Conservation (phyloP, 2,797 vertebrate species). For the Podarcis siculus region DNA sequence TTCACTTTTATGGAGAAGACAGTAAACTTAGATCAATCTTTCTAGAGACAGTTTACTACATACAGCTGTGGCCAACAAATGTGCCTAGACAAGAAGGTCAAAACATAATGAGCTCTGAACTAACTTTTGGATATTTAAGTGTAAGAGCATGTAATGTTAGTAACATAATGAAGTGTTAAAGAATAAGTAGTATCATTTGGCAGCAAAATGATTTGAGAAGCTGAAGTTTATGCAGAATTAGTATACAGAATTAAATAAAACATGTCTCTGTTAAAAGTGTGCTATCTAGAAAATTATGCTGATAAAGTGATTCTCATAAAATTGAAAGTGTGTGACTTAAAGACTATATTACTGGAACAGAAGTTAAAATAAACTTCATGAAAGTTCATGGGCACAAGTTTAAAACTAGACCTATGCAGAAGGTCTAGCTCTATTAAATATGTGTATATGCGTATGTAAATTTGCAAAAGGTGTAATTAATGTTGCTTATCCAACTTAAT, state of each 20-base stretch:
- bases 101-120: conserved; percentile 17
- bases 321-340: not conserved
- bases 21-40: conserved; percentile 22
- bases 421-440: too few species aligned
- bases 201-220: not conserved
- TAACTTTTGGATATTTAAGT: not conserved
- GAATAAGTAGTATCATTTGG: conserved; percentile 5
- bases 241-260: conserved; percentile 20
- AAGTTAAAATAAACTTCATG: conserved; percentile 5
- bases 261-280: not conserved
- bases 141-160: not conserved
- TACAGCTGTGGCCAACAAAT: conserved; percentile 17
- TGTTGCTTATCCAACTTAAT: not conserved
- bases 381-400: not conserved
- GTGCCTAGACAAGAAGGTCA: not conserved
- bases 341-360: not conserved
- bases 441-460: too few species aligned
- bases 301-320: conserved; percentile 16
- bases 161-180: conserved; percentile 19
- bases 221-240: not conserved
- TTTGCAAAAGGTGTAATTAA: not conserved
- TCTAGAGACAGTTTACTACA: conserved; percentile 22
- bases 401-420: not conserved
- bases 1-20: not conserved
- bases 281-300: conserved; percentile 3